These are phyloP conservation scores for Tipula confusa DNA, from an alignment of 2,888 invertebrate species.

Conservation along the genomic window DNA sequence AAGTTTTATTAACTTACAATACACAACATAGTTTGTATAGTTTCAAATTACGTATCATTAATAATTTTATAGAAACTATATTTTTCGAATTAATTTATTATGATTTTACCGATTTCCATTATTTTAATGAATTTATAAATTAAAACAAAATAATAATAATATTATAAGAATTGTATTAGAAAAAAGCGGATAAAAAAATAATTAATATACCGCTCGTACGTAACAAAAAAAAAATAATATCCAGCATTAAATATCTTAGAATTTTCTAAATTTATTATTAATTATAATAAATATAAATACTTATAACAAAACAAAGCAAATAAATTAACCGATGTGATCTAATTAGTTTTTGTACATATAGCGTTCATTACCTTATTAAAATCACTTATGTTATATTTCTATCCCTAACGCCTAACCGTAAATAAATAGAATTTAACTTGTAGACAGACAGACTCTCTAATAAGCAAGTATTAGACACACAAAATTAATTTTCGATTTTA, in stretches of 20 bases:
- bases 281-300: not conserved
- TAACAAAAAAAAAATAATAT: no score
- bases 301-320: not conserved
- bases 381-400: not conserved
- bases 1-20: not conserved
- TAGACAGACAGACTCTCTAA: no score
- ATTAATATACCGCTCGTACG: no score
- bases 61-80: not conserved
- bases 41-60: not conserved
- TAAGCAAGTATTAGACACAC: not conserved
- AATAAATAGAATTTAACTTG: not conserved
- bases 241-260: not conserved
- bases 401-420: not conserved
- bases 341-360: constrained; percentile 12
- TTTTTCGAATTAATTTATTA: not conserved
- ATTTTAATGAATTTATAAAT: not conserved
- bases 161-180: not conserved
- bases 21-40: not conserved
- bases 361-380: not conserved
- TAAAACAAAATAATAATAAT: not conserved
- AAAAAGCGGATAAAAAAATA: not conserved
- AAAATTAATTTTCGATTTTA: not conserved
- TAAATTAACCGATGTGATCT: constrained; percentile 20
- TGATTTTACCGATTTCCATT: not conserved
- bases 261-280: not conserved